These are phyloP conservation scores for Hippocampus guttulatus DNA, from an alignment of 2,113 vertebrate species.

Conservation along the genomic window DNA sequence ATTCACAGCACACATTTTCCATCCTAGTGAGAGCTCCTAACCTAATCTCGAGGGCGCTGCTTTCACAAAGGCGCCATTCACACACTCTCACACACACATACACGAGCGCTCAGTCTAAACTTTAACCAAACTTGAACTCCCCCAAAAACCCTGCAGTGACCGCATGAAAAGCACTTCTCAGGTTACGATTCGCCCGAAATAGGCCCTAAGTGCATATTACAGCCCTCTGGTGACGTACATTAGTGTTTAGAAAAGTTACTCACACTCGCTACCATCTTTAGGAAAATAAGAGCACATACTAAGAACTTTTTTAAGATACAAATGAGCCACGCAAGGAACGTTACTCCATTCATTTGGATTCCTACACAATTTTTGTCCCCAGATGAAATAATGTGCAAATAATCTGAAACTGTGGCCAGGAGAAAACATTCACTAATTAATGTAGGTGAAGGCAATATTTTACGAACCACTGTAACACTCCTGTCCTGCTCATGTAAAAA, in stretches of 20 bases:
- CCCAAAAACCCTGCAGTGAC: slow-evolving; percentile 51
- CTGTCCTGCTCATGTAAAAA: no score
- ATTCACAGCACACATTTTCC: slow-evolving; percentile 35
- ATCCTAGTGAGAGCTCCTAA: slow-evolving; percentile 18
- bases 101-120: slow-evolving; percentile 32
- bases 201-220: slow-evolving; percentile 64
- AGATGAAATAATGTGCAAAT: not conserved
- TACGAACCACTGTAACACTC: no score
- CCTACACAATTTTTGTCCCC: not conserved
- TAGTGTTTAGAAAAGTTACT: slow-evolving; percentile 51
- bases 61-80: slow-evolving; percentile 63
- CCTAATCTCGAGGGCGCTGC: slow-evolving; percentile 34
- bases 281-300: slow-evolving; percentile 5
- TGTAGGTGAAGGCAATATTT: no score
- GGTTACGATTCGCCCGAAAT: slow-evolving; percentile 65
- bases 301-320: not conserved
- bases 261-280: slow-evolving; percentile 12
- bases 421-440: not conserved
- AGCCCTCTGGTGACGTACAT: slow-evolving; percentile 60
- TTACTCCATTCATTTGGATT: not conserved
- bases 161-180: slow-evolving; percentile 67
- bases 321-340: not conserved
- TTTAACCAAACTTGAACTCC: slow-evolving; percentile 61
- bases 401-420: not conserved
- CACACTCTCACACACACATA: slow-evolving; percentile 8